These are phyloP conservation scores for Anastrepha ludens DNA, from an alignment of 1,140 invertebrate species.

Conservation along the genomic window DNA sequence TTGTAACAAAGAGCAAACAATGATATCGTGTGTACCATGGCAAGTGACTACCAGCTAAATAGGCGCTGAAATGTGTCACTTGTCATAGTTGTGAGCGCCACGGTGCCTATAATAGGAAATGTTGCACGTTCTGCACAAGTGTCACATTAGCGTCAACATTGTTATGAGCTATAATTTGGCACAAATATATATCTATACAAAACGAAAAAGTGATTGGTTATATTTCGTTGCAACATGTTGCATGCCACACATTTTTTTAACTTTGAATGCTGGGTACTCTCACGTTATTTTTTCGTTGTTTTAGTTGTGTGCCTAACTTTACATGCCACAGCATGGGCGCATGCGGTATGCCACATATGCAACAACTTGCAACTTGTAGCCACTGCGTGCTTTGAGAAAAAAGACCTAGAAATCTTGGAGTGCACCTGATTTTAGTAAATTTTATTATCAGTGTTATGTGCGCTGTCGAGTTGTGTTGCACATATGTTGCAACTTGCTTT, in stretches of 20 bases:
- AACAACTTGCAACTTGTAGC: not conserved
- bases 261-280: too few species aligned
- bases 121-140: constrained; percentile 29
- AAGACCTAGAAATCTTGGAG: not conserved
- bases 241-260: constrained; percentile 6
- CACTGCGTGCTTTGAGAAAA: not conserved
- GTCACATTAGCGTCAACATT: constrained; percentile 20
- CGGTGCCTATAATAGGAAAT: not conserved
- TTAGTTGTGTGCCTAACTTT: not conserved
- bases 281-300: not conserved
- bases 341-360: not conserved
- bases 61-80: not conserved
- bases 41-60: not conserved
- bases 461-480: not conserved
- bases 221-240: constrained; percentile 22
- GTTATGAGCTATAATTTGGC: constrained; percentile 26
- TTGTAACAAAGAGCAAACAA: constrained; percentile 44
- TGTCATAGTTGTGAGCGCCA: not conserved
- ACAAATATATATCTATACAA: not conserved
- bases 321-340: not conserved
- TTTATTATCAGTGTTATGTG: not conserved
- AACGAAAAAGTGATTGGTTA: not conserved
- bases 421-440: not conserved
- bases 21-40: not conserved
- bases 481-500: not conserved